Conservation (phyloP, 1,140 invertebrate species). For the Leptinotarsa defecta region DNA sequence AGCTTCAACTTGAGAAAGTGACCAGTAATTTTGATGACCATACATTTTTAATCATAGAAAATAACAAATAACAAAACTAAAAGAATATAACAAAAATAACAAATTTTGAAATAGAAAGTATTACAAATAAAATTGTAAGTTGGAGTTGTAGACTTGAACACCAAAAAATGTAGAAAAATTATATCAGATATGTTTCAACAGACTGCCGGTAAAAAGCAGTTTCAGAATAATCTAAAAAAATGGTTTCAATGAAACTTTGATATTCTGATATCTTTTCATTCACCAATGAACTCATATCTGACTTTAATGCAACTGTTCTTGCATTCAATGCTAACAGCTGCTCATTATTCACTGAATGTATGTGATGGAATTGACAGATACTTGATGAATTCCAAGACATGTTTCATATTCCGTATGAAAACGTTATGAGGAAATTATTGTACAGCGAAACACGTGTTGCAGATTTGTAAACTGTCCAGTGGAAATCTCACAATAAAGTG, state of each 20-base stretch:
- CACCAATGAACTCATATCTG: too few species aligned
- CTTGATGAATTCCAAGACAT: neutral
- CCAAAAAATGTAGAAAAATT: too few species aligned
- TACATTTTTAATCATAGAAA: slow-evolving; percentile 25
- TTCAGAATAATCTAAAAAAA: too few species aligned
- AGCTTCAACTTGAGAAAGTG: neutral
- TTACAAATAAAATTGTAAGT: neutral
- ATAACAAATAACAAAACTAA: slow-evolving; percentile 28
- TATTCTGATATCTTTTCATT: too few species aligned
- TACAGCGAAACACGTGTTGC: too few species aligned
- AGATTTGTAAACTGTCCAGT: too few species aligned
- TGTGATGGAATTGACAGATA: neutral
- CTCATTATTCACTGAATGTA: neutral
- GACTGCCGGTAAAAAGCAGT: too few species aligned
- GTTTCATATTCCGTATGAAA: too few species aligned
- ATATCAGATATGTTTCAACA: too few species aligned
- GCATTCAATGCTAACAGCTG: neutral
- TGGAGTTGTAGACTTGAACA: neutral
- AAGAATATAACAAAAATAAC: slow-evolving; percentile 29
- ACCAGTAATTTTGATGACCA: slow-evolving; percentile 14
- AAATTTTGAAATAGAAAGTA: slow-evolving; percentile 15
- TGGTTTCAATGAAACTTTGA: too few species aligned
- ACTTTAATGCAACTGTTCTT: neutral
- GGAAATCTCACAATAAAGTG: too few species aligned
- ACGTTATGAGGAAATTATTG: too few species aligned